Conservation (phyloP, 2,113 vertebrate species). For the Xiphorhynchus elegans region DNA sequence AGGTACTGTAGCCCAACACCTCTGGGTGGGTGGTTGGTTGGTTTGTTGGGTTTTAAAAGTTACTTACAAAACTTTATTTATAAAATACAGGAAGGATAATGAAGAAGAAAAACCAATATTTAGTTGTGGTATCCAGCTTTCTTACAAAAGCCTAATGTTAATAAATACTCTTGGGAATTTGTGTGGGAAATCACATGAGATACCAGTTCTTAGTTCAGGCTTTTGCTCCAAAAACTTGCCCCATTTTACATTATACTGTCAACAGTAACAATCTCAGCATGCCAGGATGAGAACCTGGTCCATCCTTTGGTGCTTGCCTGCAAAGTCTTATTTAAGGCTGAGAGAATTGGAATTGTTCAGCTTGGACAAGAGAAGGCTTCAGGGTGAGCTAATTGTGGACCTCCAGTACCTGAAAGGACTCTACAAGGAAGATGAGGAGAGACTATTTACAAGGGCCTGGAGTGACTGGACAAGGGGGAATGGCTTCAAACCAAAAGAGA, state of each 20-base stretch:
- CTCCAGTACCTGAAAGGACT: no score
- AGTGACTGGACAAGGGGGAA: neutral
- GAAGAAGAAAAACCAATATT: neutral
- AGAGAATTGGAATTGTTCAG: neutral
- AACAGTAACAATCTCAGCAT: neutral
- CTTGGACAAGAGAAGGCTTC: neutral
- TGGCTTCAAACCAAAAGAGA: neutral
- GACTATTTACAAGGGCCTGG: neutral
- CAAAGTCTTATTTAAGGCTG: neutral
- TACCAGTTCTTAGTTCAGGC: neutral
- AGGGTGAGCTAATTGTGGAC: neutral
- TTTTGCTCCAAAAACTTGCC: neutral
- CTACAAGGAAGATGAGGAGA: neutral
- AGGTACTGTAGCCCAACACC: rapidly evolving
- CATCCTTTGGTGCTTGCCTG: neutral
- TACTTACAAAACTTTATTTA: neutral
- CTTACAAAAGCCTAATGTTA: neutral
- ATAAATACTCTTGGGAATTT: neutral
- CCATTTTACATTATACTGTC: neutral
- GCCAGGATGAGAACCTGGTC: neutral
- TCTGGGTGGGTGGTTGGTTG: neutral
- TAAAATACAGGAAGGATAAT: neutral
- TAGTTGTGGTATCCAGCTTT: neutral
- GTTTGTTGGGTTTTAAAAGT: neutral
- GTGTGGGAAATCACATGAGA: neutral